phyloP scores from a whole-genome alignment of 2,113 vertebrate species.

The Murina feae region DNA sequence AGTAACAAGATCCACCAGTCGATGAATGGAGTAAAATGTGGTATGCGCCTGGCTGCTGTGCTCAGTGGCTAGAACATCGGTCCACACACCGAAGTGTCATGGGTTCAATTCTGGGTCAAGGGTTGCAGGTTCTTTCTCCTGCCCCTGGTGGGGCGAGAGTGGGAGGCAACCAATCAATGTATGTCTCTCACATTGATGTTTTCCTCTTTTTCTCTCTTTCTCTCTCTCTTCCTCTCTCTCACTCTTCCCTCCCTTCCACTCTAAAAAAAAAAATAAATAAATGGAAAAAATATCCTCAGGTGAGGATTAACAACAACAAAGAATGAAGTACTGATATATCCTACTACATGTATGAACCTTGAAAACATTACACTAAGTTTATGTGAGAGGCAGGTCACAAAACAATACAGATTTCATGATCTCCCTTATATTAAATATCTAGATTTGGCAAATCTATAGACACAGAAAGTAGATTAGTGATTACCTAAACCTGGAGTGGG shows the following conservation, averaged over 20 bases:
- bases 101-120: no score
- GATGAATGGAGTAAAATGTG: neutral
- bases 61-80: no score
- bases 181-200: no score
- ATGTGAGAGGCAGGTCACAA: neutral
- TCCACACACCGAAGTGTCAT: no score
- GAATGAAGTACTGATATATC: neutral
- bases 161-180: no score
- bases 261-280: no score
- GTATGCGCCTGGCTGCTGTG: neutral
- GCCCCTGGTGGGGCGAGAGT: no score
- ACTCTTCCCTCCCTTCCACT: no score
- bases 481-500: neutral
- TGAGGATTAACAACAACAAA: neutral
- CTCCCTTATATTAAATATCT: neutral
- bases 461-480: neutral
- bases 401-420: neutral
- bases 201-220: no score
- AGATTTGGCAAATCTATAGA: neutral
- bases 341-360: neutral
- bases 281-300: no score
- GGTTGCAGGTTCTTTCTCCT: no score
- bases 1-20: neutral
- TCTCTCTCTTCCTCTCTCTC: no score
- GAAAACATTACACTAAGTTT: neutral